Evolutionary conservation across 2,888 invertebrate species (phyloP), one percentile per base, ranked within the genome.

Genomic region (Bimastos eiseni): DNA sequence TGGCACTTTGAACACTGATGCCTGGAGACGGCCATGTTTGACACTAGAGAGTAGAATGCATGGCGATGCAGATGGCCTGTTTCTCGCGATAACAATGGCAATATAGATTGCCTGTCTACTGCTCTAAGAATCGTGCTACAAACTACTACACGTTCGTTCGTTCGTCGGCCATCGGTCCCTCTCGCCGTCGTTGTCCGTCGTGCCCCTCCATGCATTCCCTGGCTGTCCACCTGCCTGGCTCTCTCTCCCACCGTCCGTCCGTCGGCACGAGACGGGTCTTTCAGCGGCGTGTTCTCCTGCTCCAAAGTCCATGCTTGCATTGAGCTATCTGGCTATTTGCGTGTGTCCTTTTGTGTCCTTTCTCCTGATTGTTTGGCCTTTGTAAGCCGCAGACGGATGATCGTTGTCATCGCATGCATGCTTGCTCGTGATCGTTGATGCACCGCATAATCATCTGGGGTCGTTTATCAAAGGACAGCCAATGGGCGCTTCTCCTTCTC

Each of bases 221-320:
- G 70, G 24, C 55, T 30, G 55, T 24, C 11, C 70, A 17, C 17
- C n/a, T n/a, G 17, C n/a, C 30, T 17, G 70, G 17, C n/a, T n/a
- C 70, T 70, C 30, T 70, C 70, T 70, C 70, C 70, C 70, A 70
- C n/a, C n/a, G 70, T 70, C n/a, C 70, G 70, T 41, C 41, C 15
- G 49, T 30, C n/a, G 70, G 70, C n/a, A n/a, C 30, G 24, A 30
- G 11, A 55, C 24, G 8, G 30, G 70, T 11, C 70, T 70, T 70
- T 13, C 11, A n/a, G 8, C n/a, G n/a, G 1, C 17, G 17, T 70
- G 11, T 70, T 30, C 17, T 70, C 30, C 70, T n/a, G 70, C n/a
- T 70, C 70, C 70, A 70, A 70, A 70, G 70, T 70, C 70, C 70
- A n/a, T 70, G 70, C 70, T n/a, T 70, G n/a, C n/a, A 70, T 70